Base-by-base conservation (phyloP, 1,140 invertebrate genomes). In the Agrilus planipennis region DNA sequence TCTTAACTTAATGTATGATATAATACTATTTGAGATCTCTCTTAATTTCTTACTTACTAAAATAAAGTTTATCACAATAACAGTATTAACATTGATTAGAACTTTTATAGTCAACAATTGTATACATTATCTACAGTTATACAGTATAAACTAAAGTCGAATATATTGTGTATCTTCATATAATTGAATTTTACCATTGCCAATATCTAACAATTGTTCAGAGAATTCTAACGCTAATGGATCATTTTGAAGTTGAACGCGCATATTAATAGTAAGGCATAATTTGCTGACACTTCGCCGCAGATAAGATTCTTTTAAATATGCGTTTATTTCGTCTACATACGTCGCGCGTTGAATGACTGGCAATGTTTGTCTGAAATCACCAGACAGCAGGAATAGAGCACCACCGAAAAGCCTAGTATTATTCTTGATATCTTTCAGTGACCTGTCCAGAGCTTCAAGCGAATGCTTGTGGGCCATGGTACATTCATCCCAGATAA, bases 311-410 rank as follows among this genome's bases (percentile, higher is more conserved):
- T 46, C 46, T 55, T 67, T 69, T 20, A 68, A 51, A 48, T 57
- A 68, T 38, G 60, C 58, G 39, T 64, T 61, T 0, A 68, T 42
- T 46, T 62, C 54, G 54, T 66, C 60, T 36, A 60, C 60, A 20
- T 50, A 49, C 50, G 65, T 69, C 53, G 53, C 46, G 19, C 49
- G 45, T 25, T 50, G 51, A 39, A 60, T 57, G 16, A 67, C 52
- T 36, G 59, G 53, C 29, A 62, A 44, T n/a, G n/a, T n/a, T n/a
- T n/a, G n/a, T n/a, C n/a, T n/a, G 23, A 27, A 27, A 27, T 27
- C 23, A 27, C 23, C 23, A 27, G 23, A 27, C 23, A 27, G 23
- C 23, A 27, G 7, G 7, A 12, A 27, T 27, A 27, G 12, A 9
- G 23, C n/a, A n/a, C n/a, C n/a, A n/a, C n/a, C n/a, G n/a, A n/a